These are phyloP conservation scores for Porites australiensis DNA, from an alignment of 64 coral and sea anemone species.

Conservation along the genomic window DNA sequence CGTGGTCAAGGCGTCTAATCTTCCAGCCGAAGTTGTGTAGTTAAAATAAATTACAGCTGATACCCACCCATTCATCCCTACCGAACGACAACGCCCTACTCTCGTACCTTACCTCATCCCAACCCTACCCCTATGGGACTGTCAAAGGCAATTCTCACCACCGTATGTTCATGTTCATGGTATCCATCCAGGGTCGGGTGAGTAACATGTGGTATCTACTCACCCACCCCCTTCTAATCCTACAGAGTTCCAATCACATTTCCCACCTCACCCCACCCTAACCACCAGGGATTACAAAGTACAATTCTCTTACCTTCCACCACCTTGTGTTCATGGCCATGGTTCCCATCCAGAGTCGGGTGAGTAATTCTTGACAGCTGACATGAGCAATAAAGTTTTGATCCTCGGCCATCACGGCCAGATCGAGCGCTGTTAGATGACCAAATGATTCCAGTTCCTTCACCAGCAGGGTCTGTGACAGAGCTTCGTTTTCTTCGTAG, in stretches of 20 bases:
- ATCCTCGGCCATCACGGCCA: constrained; percentile 82
- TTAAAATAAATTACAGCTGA: no score
- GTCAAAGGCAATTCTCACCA: constrained; percentile 74
- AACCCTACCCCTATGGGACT: not conserved
- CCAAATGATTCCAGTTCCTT: constrained; percentile 83
- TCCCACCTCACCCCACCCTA: not conserved
- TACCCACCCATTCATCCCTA: no score
- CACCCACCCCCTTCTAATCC: not conserved
- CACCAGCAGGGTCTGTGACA: constrained; percentile 91
- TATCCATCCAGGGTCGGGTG: constrained; percentile 93
- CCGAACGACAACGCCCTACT: no score
- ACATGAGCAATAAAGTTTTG: constrained; percentile 96
- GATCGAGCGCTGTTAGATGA: constrained; percentile 86
- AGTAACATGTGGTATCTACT: constrained; percentile 53
- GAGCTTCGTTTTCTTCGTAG: constrained; percentile 82
- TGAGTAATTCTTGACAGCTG: constrained; percentile 91
- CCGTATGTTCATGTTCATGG: constrained; percentile 91
- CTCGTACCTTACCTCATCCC: not conserved
- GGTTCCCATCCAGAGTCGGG: constrained; percentile 95
- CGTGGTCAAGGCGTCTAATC: no score
- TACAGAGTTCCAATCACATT: not conserved
- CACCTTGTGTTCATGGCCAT: constrained; percentile 96
- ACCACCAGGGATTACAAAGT: not conserved
- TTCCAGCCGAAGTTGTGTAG: no score
- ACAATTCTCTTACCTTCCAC: constrained; percentile 74